These are phyloP conservation scores for Yponomeuta cagnagella DNA, from an alignment of 2,888 invertebrate genomes.

Conservation along the genomic window DNA sequence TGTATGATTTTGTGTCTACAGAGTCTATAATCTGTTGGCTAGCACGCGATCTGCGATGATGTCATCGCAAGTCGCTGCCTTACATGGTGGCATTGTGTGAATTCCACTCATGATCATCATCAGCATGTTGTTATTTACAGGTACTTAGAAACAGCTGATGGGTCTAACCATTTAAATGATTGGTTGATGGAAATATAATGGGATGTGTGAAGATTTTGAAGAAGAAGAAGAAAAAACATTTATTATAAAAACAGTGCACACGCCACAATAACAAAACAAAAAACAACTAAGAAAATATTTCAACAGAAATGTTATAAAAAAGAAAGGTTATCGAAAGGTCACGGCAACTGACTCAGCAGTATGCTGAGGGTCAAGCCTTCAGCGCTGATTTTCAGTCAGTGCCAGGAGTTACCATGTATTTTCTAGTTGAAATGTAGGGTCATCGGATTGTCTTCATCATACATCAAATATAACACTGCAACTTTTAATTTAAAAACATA, in stretches of 20 bases:
- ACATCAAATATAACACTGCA: too few species aligned
- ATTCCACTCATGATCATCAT: neutral
- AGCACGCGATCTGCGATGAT: slow-evolving; percentile 50
- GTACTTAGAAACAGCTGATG: slow-evolving; percentile 56
- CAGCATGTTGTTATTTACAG: slow-evolving; percentile 38
- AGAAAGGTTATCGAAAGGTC: too few species aligned
- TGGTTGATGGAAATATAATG: neutral
- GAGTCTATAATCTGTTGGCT: slow-evolving; percentile 16
- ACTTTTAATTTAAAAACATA: too few species aligned
- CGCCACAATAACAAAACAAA: too few species aligned
- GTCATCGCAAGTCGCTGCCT: slow-evolving; percentile 62
- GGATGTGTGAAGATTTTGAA: neutral
- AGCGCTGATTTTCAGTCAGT: too few species aligned
- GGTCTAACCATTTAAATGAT: neutral
- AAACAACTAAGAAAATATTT: too few species aligned
- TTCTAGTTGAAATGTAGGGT: neutral
- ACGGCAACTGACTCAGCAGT: too few species aligned
- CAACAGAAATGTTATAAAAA: too few species aligned
- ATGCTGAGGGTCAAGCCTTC: too few species aligned
- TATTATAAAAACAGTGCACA: too few species aligned
- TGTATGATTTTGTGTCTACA: neutral
- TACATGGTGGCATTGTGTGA: slow-evolving; percentile 67
- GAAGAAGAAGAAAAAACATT: too few species aligned
- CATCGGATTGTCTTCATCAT: neutral
- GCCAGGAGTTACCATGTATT: too few species aligned